Evolutionary conservation across 2,888 invertebrate species (phyloP).

Genomic region (Tiphia femorata): DNA sequence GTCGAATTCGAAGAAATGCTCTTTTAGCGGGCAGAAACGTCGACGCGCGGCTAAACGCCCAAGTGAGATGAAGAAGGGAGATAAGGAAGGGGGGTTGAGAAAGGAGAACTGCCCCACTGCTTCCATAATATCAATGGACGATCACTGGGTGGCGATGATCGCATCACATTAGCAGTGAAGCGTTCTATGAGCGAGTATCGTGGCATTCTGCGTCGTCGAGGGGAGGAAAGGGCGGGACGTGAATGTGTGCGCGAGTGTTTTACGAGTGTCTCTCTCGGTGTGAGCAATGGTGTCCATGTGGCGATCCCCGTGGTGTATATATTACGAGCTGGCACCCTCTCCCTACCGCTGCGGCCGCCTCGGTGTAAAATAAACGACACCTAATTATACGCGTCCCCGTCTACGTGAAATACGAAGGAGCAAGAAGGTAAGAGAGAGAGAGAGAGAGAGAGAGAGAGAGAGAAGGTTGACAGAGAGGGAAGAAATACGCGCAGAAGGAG

Average conservation of each 20-base stretch:
- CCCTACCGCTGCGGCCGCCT: slow-evolving; percentile 43
- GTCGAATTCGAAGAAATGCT: too few species aligned
- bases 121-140: slow-evolving; percentile 60
- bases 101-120: slow-evolving; percentile 22
- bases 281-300: slow-evolving; percentile 1
- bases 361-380: slow-evolving; percentile 67
- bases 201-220: slow-evolving; percentile 13
- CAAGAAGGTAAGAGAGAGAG: too few species aligned
- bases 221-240: too few species aligned
- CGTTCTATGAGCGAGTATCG: slow-evolving; percentile 64
- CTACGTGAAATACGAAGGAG: slow-evolving; percentile 40
- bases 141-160: slow-evolving; percentile 61
- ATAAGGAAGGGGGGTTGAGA: slow-evolving; percentile 15
- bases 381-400: slow-evolving; percentile 64
- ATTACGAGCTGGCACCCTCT: slow-evolving; percentile 36
- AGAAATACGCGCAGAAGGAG: too few species aligned
- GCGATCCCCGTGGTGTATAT: slow-evolving; percentile 21
- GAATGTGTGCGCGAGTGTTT: neutral
- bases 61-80: neutral
- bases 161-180: slow-evolving; percentile 64
- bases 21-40: too few species aligned
- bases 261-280: neutral
- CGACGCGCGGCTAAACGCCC: too few species aligned
- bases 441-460: too few species aligned
- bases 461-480: too few species aligned